phyloP scores from a whole-genome alignment of 37 sponge, comb jelly and placozoan genomes.

The Crambe crambe region DNA sequence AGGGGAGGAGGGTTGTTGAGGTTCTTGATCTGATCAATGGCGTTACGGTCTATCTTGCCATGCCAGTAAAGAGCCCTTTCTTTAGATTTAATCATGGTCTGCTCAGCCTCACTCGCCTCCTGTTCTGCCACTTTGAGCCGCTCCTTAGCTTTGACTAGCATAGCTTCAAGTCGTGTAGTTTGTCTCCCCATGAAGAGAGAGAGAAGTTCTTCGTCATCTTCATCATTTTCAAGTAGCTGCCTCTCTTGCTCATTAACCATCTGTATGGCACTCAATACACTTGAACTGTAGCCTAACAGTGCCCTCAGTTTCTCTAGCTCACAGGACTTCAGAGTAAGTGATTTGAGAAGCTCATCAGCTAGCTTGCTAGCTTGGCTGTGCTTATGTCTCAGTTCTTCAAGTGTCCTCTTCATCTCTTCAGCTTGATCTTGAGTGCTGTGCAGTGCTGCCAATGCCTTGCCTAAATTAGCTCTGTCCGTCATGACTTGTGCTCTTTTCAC shows the following conservation, averaged over 20 bases:
- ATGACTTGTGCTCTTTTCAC: conserved; percentile 23
- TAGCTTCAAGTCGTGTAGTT: conserved; percentile 49
- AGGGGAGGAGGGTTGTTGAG: conserved; percentile 76
- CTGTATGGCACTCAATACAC: conserved; percentile 66
- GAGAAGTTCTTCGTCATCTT: conserved; percentile 62
- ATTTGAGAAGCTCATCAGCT: conserved; percentile 19
- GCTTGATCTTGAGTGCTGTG: conserved; percentile 25
- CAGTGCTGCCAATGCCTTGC: conserved; percentile 47
- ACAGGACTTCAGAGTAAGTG: conserved; percentile 55
- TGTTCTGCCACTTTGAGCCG: conserved; percentile 20
- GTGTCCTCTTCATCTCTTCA: conserved; percentile 26
- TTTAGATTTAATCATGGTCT: conserved; percentile 28
- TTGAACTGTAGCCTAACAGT: conserved; percentile 35
- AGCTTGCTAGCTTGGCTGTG: conserved; percentile 19
- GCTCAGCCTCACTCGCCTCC: conserved; percentile 60
- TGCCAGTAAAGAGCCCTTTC: conserved; percentile 47
- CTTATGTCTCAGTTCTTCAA: conserved; percentile 28
- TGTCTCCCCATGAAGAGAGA: conserved; percentile 6
- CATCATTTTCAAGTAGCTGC: conserved; percentile 33
- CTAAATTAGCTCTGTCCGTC: conserved; percentile 20
- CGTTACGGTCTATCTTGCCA: conserved; percentile 80
- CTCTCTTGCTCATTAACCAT: conserved; percentile 70
- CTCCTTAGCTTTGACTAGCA: conserved; percentile 33
- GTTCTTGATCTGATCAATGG: conserved; percentile 75
- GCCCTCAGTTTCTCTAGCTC: conserved; percentile 66